Evolutionary conservation across 2,113 vertebrate genomes (phyloP).

Genomic region (Tachysurus fulvidraco): DNA sequence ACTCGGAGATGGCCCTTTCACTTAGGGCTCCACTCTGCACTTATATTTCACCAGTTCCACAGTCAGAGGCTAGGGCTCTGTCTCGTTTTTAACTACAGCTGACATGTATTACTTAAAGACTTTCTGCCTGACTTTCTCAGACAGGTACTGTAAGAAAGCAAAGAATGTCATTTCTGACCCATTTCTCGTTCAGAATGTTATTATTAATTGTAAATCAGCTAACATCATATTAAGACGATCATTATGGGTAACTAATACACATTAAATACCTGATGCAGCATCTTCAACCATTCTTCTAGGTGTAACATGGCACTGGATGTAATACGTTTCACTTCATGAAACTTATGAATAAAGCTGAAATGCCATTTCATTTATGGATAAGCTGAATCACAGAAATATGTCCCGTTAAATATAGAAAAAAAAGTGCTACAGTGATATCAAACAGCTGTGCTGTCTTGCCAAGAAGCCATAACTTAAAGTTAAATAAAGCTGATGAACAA

Average conservation of each 20-base stretch:
- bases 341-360: not conserved
- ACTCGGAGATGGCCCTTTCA: constrained; percentile 1
- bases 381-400: constrained; percentile 9
- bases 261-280: not conserved
- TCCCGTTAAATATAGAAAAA: not conserved
- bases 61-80: not conserved
- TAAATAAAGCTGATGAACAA: constrained; percentile 35
- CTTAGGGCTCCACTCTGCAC: constrained; percentile 11
- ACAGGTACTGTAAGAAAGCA: not conserved
- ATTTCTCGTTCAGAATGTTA: not conserved
- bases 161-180: not conserved
- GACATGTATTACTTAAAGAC: too few species aligned
- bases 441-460: constrained; percentile 1
- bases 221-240: too few species aligned
- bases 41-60: constrained; percentile 3
- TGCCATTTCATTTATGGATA: not conserved
- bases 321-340: not conserved
- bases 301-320: not conserved
- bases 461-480: constrained; percentile 9
- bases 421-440: not conserved
- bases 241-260: not conserved
- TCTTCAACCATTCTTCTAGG: not conserved
- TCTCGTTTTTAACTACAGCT: too few species aligned
- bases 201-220: not conserved
- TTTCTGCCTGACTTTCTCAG: not conserved